Percentiles rank a stretch among this genome's conserved stretches.
Evolutionary conservation across 2,797 vertebrate genomes (phyloP).

Genomic region (Tokudaia tokunoshimensis): DNA sequence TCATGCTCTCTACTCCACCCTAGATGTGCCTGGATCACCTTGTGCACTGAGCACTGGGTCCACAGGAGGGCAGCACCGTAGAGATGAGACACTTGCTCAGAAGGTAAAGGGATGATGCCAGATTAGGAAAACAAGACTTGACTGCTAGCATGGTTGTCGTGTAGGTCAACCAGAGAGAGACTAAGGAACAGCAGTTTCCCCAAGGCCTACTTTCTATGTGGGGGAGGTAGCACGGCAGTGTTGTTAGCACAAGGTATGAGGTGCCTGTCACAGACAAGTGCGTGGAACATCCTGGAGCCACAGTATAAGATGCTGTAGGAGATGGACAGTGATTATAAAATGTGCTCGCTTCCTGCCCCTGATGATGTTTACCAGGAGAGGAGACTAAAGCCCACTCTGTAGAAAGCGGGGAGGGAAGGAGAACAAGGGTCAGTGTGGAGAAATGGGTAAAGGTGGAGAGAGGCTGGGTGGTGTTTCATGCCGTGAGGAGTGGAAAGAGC

Average conservation of each 20-base stretch:
- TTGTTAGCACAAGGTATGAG: background rate
- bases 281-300: fast-evolving
- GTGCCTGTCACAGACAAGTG: background rate
- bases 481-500: fast-evolving
- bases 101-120: background rate
- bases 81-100: background rate
- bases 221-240: no score
- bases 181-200: background rate
- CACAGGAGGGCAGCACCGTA: background rate
- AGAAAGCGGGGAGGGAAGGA: background rate
- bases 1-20: no score
- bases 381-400: background rate
- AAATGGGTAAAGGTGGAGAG: background rate
- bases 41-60: background rate
- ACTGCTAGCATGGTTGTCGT: background rate
- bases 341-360: background rate
- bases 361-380: background rate
- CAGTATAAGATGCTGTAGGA: background rate
- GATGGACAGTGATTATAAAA: background rate
- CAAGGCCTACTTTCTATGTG: no score
- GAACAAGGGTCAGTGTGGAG: fast-evolving
- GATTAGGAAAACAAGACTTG: background rate
- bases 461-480: background rate
- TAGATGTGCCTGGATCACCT: background rate
- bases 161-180: background rate